phyloP scores from a whole-genome alignment of 2,113 vertebrate genomes.

The Tor tambroides region DNA sequence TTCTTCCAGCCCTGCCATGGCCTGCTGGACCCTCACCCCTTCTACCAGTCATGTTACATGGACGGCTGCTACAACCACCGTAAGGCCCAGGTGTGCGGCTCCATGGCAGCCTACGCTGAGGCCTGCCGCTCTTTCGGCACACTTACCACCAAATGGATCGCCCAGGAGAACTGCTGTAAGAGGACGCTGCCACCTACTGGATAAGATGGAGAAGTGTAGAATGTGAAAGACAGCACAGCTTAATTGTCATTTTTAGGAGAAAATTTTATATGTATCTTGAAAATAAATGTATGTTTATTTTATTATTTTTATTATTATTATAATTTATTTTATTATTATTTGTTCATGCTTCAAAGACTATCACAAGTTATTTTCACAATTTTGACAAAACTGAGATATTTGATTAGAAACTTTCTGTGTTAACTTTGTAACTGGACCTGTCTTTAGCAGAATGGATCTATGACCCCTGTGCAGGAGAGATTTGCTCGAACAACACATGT shows the following conservation, averaged over 20 bases:
- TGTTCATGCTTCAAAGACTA: neutral
- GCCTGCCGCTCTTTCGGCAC: constrained; percentile 92
- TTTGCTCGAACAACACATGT: constrained; percentile 94
- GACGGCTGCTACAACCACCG: constrained; percentile 96
- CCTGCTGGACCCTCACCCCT: constrained; percentile 90
- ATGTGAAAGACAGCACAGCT: neutral
- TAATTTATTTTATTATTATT: neutral
- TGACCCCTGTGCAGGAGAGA: constrained; percentile 92
- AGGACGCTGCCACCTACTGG: constrained; percentile 59
- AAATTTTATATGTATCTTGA: neutral
- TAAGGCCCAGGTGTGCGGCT: constrained; percentile 91
- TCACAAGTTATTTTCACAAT: neutral
- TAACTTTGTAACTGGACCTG: constrained; percentile 68
- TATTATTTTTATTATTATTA: too few relatives aligned
- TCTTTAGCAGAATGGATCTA: constrained; percentile 99
- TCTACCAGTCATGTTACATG: constrained; percentile 95
- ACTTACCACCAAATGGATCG: constrained; percentile 95
- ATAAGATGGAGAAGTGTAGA: constrained; percentile 22
- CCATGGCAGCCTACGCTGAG: constrained; percentile 92
- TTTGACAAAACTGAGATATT: neutral
- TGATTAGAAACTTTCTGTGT: neutral
- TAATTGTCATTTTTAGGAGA: too few relatives aligned
- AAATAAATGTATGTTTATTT: neutral
- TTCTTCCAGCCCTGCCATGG: constrained; percentile 98
- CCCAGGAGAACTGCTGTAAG: constrained; percentile 99